Percentiles rank a stretch among this genome's conserved stretches.
Conservation (phyloP, 2,888 invertebrate species). For the Fissipunctia ypsillon region DNA sequence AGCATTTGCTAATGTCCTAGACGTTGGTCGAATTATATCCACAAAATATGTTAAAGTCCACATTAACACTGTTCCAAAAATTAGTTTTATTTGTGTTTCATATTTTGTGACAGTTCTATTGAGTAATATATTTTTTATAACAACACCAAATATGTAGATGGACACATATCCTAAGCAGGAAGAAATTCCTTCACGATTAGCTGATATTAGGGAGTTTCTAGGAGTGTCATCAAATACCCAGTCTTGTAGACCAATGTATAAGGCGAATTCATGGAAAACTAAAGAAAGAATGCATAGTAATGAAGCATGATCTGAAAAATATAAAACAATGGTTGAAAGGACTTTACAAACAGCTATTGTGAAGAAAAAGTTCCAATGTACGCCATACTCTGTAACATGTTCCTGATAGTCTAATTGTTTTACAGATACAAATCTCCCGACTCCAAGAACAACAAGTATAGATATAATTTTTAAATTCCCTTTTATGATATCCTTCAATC, state of each 20-base stretch:
- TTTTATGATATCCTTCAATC: slow-evolving; percentile 76
- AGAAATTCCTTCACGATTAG: slow-evolving; percentile 97
- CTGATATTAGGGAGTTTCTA: slow-evolving; percentile 92
- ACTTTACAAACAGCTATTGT: slow-evolving; percentile 96
- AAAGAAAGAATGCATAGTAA: slow-evolving; percentile 90
- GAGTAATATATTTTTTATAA: slow-evolving; percentile 90
- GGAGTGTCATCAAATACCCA: slow-evolving; percentile 92
- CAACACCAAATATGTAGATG: slow-evolving; percentile 94
- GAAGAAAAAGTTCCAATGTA: slow-evolving; percentile 99
- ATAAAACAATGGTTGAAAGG: slow-evolving; percentile 91
- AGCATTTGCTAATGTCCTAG: slow-evolving; percentile 95
- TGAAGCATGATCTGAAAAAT: slow-evolving; percentile 88
- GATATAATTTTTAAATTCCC: slow-evolving; percentile 81
- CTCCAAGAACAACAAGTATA: slow-evolving; percentile 90
- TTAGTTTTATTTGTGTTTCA: slow-evolving; percentile 67
- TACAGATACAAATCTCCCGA: slow-evolving; percentile 91
- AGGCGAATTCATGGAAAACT: slow-evolving; percentile 92
- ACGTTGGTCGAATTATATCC: slow-evolving; percentile 90
- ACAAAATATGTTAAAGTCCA: slow-evolving; percentile 87
- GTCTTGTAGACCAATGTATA: slow-evolving; percentile 91
- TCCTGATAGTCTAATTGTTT: slow-evolving; percentile 95
- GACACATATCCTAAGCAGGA: slow-evolving; percentile 96
- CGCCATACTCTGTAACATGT: slow-evolving; percentile 98
- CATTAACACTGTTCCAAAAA: slow-evolving; percentile 71
- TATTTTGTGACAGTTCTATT: slow-evolving; percentile 75